These are phyloP conservation scores for Delichon dasypus DNA, from an alignment of 2,797 vertebrate species.

Conservation along the genomic window DNA sequence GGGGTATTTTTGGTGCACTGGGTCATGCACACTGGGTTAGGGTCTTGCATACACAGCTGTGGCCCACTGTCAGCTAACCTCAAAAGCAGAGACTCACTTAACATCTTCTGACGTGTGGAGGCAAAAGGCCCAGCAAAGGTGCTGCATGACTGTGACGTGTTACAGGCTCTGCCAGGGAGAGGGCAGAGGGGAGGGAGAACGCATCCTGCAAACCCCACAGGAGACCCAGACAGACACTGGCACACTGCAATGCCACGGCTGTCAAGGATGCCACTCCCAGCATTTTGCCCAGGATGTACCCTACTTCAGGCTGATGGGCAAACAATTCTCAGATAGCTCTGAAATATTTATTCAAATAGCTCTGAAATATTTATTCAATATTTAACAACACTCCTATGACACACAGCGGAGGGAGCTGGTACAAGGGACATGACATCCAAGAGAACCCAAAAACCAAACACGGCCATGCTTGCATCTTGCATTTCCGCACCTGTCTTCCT, in stretches of 20 bases:
- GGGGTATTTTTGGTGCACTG: neutral
- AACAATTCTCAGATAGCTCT: neutral
- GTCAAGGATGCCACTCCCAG: neutral
- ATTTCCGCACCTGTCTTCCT: neutral
- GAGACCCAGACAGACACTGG: neutral
- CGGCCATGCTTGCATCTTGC: neutral
- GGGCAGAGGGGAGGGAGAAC: neutral
- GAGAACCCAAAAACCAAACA: neutral
- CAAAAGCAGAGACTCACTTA: neutral
- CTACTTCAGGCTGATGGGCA: neutral
- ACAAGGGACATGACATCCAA: neutral
- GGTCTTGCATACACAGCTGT: neutral
- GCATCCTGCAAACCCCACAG: neutral
- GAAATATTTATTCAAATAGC: neutral
- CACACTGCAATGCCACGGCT: neutral
- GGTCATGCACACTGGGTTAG: neutral
- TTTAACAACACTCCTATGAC: neutral
- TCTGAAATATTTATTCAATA: neutral
- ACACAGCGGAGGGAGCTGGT: rapidly evolving
- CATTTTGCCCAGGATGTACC: neutral
- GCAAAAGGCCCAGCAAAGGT: neutral
- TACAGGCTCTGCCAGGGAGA: neutral
- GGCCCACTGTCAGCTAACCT: neutral
- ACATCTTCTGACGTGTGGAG: neutral
- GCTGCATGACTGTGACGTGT: neutral